phyloP scores from a whole-genome alignment of 1,140 invertebrate species.

The Drosophila bipectinata region DNA sequence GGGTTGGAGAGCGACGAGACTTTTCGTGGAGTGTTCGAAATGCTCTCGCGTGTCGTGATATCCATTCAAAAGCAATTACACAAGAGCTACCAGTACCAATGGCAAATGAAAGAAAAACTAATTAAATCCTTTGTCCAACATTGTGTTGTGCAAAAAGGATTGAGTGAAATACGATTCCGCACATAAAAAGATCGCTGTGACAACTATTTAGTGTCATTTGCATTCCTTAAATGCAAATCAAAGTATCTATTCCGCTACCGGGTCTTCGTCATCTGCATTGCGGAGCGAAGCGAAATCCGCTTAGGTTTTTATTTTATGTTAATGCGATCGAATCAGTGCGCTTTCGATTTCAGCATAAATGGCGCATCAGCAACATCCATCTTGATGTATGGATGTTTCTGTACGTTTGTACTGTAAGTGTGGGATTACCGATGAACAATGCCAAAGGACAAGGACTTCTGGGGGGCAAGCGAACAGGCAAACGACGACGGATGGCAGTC shows the following conservation, averaged over 20 bases:
- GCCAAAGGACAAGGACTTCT: conserved; percentile 33
- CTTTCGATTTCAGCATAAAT: conserved; percentile 72
- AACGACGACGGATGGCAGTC: conserved; percentile 27
- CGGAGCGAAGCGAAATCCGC: conserved; percentile 40
- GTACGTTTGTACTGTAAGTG: not conserved
- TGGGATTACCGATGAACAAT: conserved; percentile 54
- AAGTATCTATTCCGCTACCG: conserved; percentile 12
- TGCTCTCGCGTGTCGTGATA: conserved; percentile 50
- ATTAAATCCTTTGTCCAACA: conserved; percentile 78
- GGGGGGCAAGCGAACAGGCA: conserved; percentile 8
- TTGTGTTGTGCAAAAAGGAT: conserved; percentile 47
- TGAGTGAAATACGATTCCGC: not conserved
- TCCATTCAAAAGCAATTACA: conserved; percentile 76
- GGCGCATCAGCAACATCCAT: conserved; percentile 62
- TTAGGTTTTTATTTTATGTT: conserved; percentile 48
- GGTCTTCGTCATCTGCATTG: conserved; percentile 52
- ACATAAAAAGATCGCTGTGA: conserved; percentile 35
- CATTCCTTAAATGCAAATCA: conserved; percentile 63
- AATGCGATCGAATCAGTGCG: conserved; percentile 63
- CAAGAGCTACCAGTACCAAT: conserved; percentile 4
- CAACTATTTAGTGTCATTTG: conserved; percentile 38
- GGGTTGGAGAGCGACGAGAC: not conserved
- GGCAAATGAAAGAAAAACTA: conserved; percentile 80
- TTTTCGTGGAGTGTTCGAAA: conserved; percentile 26
- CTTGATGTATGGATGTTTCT: conserved; percentile 37